phyloP scores from a whole-genome alignment of 2,888 invertebrate species.

The Ormyrus labotus region DNA sequence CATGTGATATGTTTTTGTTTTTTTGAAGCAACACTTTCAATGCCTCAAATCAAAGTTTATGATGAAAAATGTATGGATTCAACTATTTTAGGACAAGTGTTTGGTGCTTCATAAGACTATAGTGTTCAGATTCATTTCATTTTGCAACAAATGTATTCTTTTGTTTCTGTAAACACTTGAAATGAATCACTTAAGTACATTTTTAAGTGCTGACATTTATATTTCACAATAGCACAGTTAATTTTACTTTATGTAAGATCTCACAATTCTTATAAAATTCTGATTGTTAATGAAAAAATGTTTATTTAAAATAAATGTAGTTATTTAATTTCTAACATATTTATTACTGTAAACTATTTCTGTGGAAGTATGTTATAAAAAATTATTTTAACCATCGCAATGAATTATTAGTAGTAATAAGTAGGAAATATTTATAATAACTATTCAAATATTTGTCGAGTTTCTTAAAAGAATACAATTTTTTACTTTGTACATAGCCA shows the following conservation, averaged over 20 bases:
- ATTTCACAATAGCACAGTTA: constrained; percentile 2
- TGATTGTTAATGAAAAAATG: neutral
- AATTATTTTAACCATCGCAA: constrained; percentile 46
- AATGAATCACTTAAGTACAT: constrained; percentile 7
- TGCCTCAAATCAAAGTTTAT: constrained; percentile 13
- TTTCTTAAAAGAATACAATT: constrained; percentile 29
- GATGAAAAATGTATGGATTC: neutral
- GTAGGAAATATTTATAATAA: constrained; percentile 23
- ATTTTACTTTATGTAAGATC: neutral
- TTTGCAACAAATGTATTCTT: neutral
- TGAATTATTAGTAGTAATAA: constrained; percentile 29
- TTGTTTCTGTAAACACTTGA: constrained; percentile 1
- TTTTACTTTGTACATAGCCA: constrained; percentile 47
- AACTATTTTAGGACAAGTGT: constrained; percentile 21
- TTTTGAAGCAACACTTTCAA: constrained; percentile 9
- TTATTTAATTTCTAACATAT: constrained; percentile 36
- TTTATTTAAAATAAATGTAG: constrained; percentile 13
- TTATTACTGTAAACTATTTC: constrained; percentile 42
- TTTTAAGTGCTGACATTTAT: constrained; percentile 25
- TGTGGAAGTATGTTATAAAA: constrained; percentile 31
- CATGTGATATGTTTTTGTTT: constrained; percentile 38
- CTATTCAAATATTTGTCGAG: constrained; percentile 18
- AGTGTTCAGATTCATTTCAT: constrained; percentile 5
- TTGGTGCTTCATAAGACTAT: constrained; percentile 6
- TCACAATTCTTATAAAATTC: constrained; percentile 2